phyloP scores from a whole-genome alignment of 2,113 vertebrate genomes.

The Panthera leo region DNA sequence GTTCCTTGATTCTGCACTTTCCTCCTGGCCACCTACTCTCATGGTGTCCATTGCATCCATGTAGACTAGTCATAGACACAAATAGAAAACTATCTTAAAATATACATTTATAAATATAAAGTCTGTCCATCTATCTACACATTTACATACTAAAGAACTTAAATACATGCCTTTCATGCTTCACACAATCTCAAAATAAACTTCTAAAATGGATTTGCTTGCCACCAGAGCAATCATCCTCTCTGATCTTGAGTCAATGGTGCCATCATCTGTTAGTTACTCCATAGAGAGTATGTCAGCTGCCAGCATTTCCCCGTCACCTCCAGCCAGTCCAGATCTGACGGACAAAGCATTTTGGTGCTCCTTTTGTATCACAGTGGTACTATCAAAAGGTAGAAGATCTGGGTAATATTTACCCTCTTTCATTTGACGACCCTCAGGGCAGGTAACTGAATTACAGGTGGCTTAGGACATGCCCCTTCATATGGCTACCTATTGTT shows the following conservation, averaged over 20 bases:
- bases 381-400: neutral
- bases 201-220: neutral
- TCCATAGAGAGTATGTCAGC: neutral
- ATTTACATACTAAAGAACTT: neutral
- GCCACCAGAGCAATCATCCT: neutral
- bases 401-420: neutral
- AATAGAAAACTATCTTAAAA: neutral
- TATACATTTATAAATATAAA: neutral
- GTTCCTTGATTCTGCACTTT: neutral
- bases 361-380: neutral
- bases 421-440: neutral
- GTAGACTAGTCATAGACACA: neutral
- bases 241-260: neutral
- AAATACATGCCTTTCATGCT: neutral
- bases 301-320: neutral
- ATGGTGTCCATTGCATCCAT: neutral
- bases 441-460: neutral
- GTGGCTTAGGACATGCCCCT: neutral
- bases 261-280: neutral
- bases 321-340: too few species aligned
- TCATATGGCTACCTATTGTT: neutral
- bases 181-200: neutral
- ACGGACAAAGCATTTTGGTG: neutral
- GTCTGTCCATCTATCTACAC: neutral
- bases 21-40: neutral